Evolutionary conservation across 35 echinoderm and acorn worm species (phyloP), one percentile per base, ranked within the genome.

Genomic region (Amphiura filiformis): DNA sequence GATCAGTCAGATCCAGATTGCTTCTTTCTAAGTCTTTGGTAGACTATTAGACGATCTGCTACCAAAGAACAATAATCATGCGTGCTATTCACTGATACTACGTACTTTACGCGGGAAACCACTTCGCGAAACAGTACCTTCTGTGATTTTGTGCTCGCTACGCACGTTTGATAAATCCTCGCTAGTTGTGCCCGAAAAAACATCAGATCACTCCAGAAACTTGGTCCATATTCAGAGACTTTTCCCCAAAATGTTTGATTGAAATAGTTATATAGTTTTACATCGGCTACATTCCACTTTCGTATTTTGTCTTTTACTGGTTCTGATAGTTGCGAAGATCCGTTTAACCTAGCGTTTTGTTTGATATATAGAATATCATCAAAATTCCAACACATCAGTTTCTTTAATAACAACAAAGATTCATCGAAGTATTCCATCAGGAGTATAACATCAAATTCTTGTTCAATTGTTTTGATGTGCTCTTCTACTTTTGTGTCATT

Each of bases 391-490:
- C 91, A 93, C 31, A 93, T 77, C 56, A 82, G 22, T n/a, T 84
- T 87, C 31, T 76, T 81, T 34, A 93, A 32, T 15, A 93, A 0
- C 13, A 93, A 64, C 35, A 93, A 81, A 0, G 91, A 93, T 37
- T 93, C 84, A 31, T 93, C 86, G 36, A 89, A 31, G 38, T 93
- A 93, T 36, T 93, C 91, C 26, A 86, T 57, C 2, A 93, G 35
- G 1, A 93, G 44, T 40, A 93, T 82, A 0, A 93, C 34, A 76
- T 88, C 86, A 22, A 93, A 57, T n/a, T 93, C 87, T 75, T 40
- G 13, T 13, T 39, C 41, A 44, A 93, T 65, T 23, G 35, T 31
- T 20, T 84, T 11, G 1, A 93, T 86, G 37, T 86, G 70, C 30
- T 82, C 56, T 22, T 70, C 20, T 3, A 90, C 93, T 26, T 76